Evolutionary conservation across 1,140 invertebrate genomes (phyloP).

Genomic region (Trichonephila inaurata): DNA sequence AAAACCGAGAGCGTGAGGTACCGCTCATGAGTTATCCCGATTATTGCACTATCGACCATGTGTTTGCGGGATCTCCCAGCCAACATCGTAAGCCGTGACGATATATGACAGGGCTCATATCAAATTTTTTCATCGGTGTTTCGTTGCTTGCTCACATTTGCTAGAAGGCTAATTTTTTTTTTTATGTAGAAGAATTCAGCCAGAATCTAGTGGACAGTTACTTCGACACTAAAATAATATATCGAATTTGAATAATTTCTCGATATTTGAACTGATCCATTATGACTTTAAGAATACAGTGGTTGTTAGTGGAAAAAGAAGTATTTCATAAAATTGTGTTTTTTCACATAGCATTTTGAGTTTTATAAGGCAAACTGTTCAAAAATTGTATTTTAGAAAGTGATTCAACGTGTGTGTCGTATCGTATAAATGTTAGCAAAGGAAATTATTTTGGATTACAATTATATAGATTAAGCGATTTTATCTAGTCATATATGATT

Average conservation of each 20-base stretch:
- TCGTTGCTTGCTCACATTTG: no score
- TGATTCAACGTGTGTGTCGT: background rate
- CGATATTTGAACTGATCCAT: no score
- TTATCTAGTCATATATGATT: background rate
- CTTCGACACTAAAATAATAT: background rate
- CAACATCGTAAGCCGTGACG: background rate
- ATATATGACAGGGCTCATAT: background rate
- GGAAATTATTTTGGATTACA: background rate
- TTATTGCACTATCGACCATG: conserved; percentile 43
- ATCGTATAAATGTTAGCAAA: background rate
- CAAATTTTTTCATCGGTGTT: no score
- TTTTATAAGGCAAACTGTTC: background rate
- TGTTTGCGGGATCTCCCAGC: background rate
- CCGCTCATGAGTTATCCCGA: no score
- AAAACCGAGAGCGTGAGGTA: conserved; percentile 24
- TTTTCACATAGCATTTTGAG: background rate
- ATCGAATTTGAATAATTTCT: no score
- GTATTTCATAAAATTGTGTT: background rate
- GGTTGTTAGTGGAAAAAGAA: background rate
- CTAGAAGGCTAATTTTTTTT: no score
- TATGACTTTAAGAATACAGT: background rate
- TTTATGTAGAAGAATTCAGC: background rate
- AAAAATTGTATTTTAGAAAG: background rate
- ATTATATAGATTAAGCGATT: background rate
- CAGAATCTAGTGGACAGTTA: background rate